Conservation (phyloP, 2,113 vertebrate genomes). For the Carettochelys insculpta region DNA sequence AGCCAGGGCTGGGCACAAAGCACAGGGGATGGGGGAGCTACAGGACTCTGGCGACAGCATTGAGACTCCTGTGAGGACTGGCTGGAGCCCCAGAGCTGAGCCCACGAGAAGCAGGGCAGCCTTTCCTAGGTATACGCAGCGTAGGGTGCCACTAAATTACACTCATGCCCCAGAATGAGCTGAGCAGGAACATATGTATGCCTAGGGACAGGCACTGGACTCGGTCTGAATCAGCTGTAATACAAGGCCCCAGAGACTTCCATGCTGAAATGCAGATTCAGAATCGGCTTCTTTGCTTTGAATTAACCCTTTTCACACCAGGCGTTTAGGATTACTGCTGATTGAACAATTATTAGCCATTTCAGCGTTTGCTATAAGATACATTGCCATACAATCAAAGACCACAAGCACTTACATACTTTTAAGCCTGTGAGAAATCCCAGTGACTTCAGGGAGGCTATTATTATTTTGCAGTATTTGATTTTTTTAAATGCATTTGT, state of each 20-base stretch:
- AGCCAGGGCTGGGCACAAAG: no score
- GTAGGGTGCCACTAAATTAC: no score
- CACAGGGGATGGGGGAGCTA: no score
- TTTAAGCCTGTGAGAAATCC: background rate
- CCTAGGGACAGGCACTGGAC: no score
- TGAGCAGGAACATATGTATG: no score
- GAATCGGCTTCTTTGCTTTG: background rate
- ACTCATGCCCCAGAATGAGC: no score
- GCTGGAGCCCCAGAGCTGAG: no score
- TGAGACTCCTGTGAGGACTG: no score
- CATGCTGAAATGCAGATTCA: background rate
- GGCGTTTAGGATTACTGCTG: background rate
- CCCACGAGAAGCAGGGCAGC: no score
- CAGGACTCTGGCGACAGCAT: no score
- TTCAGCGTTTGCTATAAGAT: background rate
- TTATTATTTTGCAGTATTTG: background rate
- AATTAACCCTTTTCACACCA: background rate
- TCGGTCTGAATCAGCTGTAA: accelerated
- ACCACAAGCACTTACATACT: background rate
- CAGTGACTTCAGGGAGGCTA: background rate
- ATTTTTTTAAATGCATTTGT: background rate
- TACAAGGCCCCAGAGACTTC: background rate
- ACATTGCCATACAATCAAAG: background rate
- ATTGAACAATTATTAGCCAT: background rate
- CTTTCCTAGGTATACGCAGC: no score